A percentile compares a stretch with the other conserved stretches of the same genome.
Evolutionary conservation across 2,797 vertebrate species (phyloP).

Genomic region (Ctenosaura bakeri): DNA sequence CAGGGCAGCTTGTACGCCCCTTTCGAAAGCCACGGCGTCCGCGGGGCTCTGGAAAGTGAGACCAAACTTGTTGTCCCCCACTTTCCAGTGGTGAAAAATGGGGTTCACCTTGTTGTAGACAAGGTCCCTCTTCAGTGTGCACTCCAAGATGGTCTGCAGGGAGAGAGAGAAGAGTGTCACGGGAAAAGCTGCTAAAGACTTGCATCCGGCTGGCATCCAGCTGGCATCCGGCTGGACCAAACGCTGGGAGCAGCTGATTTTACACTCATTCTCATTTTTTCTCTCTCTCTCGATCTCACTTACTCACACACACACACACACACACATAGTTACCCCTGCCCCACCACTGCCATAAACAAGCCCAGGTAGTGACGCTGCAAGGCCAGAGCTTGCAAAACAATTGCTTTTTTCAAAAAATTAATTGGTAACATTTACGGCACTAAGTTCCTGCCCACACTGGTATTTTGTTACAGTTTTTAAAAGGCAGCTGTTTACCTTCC

Average conservation of each 20-base stretch:
- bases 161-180: background rate
- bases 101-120: constrained; percentile 96
- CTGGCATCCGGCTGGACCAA: background rate
- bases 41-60: constrained; percentile 94
- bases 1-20: constrained; percentile 87
- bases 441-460: too few species aligned
- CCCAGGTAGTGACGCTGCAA: too few species aligned
- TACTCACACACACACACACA: too few species aligned
- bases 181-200: constrained; percentile 20
- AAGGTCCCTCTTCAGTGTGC: constrained; percentile 87
- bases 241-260: background rate
- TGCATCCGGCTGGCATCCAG: too few species aligned
- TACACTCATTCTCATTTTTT: too few species aligned
- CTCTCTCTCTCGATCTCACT: too few species aligned
- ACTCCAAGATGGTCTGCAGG: constrained; percentile 90
- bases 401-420: too few species aligned
- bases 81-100: constrained; percentile 96
- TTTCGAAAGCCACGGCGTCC: constrained; percentile 91
- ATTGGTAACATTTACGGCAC: too few species aligned
- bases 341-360: background rate
- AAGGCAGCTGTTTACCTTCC: too few species aligned
- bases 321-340: too few species aligned
- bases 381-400: too few species aligned
- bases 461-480: too few species aligned
- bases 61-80: constrained; percentile 92